A percentile compares a stretch with the other conserved stretches of the same genome.
phyloP scores from a whole-genome alignment of 1,140 invertebrate species.

The Drosophila parvula region DNA sequence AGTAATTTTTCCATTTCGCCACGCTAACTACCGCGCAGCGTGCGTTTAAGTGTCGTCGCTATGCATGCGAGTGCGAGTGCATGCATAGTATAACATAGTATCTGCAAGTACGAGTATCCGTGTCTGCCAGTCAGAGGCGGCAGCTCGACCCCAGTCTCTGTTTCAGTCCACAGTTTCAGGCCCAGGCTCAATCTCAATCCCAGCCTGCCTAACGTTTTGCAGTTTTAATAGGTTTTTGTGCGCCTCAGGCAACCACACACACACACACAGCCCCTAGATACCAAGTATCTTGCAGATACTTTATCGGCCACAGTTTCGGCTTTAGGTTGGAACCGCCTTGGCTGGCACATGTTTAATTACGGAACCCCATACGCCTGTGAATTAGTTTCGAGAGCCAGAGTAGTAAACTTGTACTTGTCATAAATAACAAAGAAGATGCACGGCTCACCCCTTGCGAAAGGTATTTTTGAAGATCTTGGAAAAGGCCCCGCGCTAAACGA shows the following conservation, averaged over 20 bases:
- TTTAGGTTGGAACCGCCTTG: slow-evolving; percentile 15
- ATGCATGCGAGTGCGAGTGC: slow-evolving; percentile 21
- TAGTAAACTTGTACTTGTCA: slow-evolving; percentile 68
- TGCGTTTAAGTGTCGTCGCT: slow-evolving; percentile 73
- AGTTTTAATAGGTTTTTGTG: slow-evolving; percentile 75
- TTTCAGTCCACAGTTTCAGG: slow-evolving; percentile 11
- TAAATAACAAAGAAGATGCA: slow-evolving; percentile 63
- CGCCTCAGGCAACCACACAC: slow-evolving; percentile 53
- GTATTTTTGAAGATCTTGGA: background rate
- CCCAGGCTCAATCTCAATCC: slow-evolving; percentile 22
- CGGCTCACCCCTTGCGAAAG: background rate
- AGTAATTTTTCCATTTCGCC: slow-evolving; percentile 75
- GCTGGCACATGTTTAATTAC: slow-evolving; percentile 73
- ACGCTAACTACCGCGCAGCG: slow-evolving; percentile 79
- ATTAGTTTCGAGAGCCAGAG: slow-evolving; percentile 68
- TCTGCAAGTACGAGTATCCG: slow-evolving; percentile 42
- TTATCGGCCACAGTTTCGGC: slow-evolving; percentile 50
- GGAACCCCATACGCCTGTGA: slow-evolving; percentile 71
- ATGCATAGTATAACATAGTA: slow-evolving; percentile 8
- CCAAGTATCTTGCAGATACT: slow-evolving; percentile 69
- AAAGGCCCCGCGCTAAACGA: background rate
- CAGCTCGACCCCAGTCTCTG: background rate
- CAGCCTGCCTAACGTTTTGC: slow-evolving; percentile 67
- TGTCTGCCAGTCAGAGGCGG: slow-evolving; percentile 26
- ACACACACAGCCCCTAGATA: slow-evolving; percentile 10